A percentile compares a stretch with the other conserved stretches of the same genome.
Conservation (phyloP, 2,888 invertebrate genomes). For the Polydrusus cervinus region DNA sequence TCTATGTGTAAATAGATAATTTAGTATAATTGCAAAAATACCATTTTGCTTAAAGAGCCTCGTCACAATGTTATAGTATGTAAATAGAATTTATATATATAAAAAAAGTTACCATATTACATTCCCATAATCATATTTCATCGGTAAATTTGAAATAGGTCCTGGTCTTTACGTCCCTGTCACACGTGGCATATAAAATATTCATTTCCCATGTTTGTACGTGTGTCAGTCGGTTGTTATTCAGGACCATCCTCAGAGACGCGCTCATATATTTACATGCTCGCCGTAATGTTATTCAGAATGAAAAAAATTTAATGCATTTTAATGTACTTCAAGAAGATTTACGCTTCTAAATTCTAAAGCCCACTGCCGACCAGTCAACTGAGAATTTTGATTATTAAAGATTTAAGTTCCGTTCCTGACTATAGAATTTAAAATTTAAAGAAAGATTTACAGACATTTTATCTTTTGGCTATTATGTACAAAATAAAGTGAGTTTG, state of each 20-base stretch:
- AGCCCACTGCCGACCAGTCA: conserved; percentile 17
- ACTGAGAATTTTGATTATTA: conserved; percentile 14
- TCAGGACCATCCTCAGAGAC: conserved; percentile 33
- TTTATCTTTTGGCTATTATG: neutral
- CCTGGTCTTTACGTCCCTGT: conserved; percentile 34
- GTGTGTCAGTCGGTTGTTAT: conserved; percentile 44
- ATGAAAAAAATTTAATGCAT: conserved; percentile 51
- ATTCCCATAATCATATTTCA: conserved; percentile 25
- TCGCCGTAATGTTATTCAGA: conserved; percentile 40
- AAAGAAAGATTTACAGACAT: neutral
- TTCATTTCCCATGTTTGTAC: conserved; percentile 42
- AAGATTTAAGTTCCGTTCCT: conserved; percentile 10
- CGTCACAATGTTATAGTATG: no score
- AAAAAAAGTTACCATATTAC: neutral
- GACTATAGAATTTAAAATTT: neutral
- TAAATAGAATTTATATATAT: neutral
- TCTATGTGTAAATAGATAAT: no score
- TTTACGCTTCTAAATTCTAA: conserved; percentile 25
- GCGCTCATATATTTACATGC: conserved; percentile 41
- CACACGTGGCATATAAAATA: conserved; percentile 41
- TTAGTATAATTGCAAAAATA: no score
- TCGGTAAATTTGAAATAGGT: conserved; percentile 28
- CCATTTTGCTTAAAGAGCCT: no score
- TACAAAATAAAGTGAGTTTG: neutral
- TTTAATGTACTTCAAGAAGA: conserved; percentile 43